Evolutionary conservation across 2,113 vertebrate species (phyloP), one percentile per base, ranked within the genome.

Genomic region (Vimba vimba): DNA sequence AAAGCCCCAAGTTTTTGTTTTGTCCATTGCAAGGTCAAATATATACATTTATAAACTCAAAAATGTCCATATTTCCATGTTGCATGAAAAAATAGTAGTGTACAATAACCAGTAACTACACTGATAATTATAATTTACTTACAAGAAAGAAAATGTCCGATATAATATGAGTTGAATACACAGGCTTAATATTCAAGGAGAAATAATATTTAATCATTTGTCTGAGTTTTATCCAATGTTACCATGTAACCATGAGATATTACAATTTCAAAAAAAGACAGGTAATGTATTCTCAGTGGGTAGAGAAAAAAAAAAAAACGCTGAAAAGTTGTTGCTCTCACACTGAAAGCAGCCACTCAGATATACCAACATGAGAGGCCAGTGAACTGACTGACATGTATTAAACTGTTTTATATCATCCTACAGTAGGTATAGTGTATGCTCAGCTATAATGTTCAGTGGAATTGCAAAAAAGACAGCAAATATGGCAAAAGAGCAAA

Each of bases 401-500:
- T 57, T 4, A 17, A 47, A 33, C 8, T 12, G 75, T 78, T 36
- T 0, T 23, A 12, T 15, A 25, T 50, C n/a, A 27, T 36, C 52
- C 52, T 15, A 59, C 11, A 59, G 75, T 77, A 33, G 25, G 8
- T 33, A 78, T 4, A 25, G 47, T 69, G 17, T 4, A 73, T 43
- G 36, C 6, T 74, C 10, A 45, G 12, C 21, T 45, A n/a, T 1
- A 45, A 15, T 74, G 21, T 12, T 25, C 11, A 2, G 69, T 25
- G 2, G 5, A 11, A 1, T n/a, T n/a, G 23, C 4, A 23, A 21
- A n/a, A 36, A 47, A n/a, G 36, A n/a, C 7, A n/a, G 39, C 12
- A 69, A 79, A 68, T 69, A 57, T 79, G 30, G 50, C 21, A 55
- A n/a, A 27, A 27, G 27, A n/a, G 39, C 12, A 69, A 79, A 68